Evolutionary conservation across 1,140 invertebrate species (phyloP).

Genomic region (Procambarus virginalis): DNA sequence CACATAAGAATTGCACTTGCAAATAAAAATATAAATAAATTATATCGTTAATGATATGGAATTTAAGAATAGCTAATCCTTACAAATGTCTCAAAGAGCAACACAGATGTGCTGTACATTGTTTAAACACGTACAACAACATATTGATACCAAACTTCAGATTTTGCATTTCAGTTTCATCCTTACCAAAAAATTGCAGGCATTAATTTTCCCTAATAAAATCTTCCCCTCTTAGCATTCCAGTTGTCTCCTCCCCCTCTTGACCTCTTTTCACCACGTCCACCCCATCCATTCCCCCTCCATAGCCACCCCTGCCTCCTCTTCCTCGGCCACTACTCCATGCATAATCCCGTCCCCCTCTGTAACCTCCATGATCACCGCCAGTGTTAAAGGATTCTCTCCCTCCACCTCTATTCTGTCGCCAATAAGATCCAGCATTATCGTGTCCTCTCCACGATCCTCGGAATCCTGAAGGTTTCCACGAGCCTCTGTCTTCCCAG

Average conservation of each 20-base stretch:
- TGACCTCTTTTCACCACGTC: conserved; percentile 18
- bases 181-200: not conserved
- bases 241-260: conserved; percentile 27
- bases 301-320: not conserved
- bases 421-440: conserved; percentile 4
- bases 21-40: not conserved
- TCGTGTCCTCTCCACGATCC: conserved; percentile 18
- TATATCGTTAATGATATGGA: not conserved
- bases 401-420: conserved; percentile 14
- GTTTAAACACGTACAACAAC: not conserved
- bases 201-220: not conserved
- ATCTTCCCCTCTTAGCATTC: conserved; percentile 34
- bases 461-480: not conserved
- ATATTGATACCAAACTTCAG: not conserved
- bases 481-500: not conserved
- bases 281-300: conserved; percentile 16
- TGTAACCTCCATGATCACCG: conserved; percentile 18
- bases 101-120: not conserved
- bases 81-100: conserved; percentile 5
- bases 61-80: not conserved
- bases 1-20: not conserved
- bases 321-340: conserved; percentile 6
- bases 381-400: not conserved
- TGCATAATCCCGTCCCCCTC: conserved; percentile 25
- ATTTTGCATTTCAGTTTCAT: not conserved